These are phyloP conservation scores for Esox niger DNA, from an alignment of 2,113 vertebrate genomes.

Conservation along the genomic window DNA sequence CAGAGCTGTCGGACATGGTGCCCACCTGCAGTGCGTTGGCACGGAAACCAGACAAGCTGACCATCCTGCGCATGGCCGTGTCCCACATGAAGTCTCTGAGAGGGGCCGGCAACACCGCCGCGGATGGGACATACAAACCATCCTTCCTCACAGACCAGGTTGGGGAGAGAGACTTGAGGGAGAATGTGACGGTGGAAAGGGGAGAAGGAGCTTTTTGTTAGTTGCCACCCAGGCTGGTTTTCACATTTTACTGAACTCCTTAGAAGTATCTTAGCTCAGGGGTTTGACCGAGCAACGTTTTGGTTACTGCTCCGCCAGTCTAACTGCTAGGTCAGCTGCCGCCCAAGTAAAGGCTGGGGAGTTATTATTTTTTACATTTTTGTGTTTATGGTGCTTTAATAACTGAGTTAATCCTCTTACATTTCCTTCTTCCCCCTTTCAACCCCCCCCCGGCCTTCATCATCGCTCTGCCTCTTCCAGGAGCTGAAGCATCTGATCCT, in stretches of 20 bases:
- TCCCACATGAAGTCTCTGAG: slow-evolving; percentile 97
- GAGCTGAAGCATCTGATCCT: slow-evolving; percentile 95
- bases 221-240: too few relatives aligned
- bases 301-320: too few relatives aligned
- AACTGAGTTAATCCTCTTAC: too few relatives aligned
- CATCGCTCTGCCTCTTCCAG: slow-evolving; percentile 57
- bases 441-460: neutral
- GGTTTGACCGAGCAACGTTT: too few relatives aligned
- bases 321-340: too few relatives aligned
- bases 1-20: slow-evolving; percentile 91
- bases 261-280: too few relatives aligned
- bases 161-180: neutral
- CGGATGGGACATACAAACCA: slow-evolving; percentile 91
- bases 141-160: slow-evolving; percentile 98
- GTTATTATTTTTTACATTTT: too few relatives aligned
- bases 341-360: too few relatives aligned
- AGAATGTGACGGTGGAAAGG: neutral
- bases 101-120: slow-evolving; percentile 85
- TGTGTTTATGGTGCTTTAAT: neutral
- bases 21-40: slow-evolving; percentile 96
- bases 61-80: slow-evolving; percentile 96
- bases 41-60: slow-evolving; percentile 96
- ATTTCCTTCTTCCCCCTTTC: neutral
- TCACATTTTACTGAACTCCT: too few relatives aligned
- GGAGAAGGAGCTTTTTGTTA: neutral